Evolutionary conservation across 2,888 invertebrate species (phyloP), one percentile per base, ranked within the genome.

Genomic region (Macrophya annulata): DNA sequence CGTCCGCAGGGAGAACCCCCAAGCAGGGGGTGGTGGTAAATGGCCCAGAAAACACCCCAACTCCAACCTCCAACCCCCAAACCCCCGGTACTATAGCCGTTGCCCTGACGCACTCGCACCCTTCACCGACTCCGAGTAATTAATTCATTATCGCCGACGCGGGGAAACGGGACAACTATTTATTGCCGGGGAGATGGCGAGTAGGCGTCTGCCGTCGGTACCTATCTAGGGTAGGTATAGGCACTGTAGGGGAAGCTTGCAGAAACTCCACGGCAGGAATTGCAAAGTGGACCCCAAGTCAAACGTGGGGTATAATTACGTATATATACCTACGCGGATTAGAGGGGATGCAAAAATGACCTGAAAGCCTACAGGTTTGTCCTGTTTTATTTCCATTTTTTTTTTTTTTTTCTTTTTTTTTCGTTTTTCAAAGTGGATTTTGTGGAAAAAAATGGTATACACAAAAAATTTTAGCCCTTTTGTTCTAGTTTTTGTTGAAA

Each of bases 11-110:
- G 86, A 87, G 85, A 76, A 87, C 87, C 87, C 87, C 88, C 87
- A 85, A 84, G 85, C 87, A 84, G 85, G 87, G 86, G 87, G 87
- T 86, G 87, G 87, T 86, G 86, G 87, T 88, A 89, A 90, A 90
- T 90, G 90, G 89, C 87, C 89, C 89, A 89, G 90, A 90, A 90
- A 89, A 89, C 88, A 87, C 87, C 88, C 88, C 87, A 85, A 77
- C 85, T 84, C 85, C 85, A 59, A 84, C 86, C 83, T 9, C 43
- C 21, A 40, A 43, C 43, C 72, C 21, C 43, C 40, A 37, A 40
- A 71, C 37, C 21, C 21, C 77, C 31, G 31, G n/a, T 55, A 77
- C n/a, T 31, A 77, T 51, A 51, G 31, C 51, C 77, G 77, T 51
- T 8, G 45, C 45, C 68, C 31, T 40, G 31, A 65, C 43, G 48